phyloP scores from a whole-genome alignment of 2,888 invertebrate genomes.

The Amiota minor region DNA sequence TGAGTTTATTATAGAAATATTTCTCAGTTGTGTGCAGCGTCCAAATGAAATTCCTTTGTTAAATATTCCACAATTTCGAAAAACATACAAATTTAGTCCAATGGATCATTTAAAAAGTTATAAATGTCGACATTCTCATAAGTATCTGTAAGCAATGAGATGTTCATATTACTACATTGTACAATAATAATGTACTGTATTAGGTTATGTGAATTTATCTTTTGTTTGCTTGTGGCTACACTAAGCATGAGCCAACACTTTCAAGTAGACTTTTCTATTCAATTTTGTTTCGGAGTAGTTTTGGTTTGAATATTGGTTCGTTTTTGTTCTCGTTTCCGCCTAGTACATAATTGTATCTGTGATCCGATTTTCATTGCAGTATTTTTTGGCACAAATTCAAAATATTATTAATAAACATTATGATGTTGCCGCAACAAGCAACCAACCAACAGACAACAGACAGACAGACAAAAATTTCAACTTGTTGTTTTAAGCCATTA shows the following conservation, averaged over 20 bases:
- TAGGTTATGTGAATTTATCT: constrained; percentile 1
- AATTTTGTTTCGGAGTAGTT: constrained; percentile 1
- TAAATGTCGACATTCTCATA: too few species aligned
- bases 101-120: too few species aligned
- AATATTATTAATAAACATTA: constrained; percentile 28
- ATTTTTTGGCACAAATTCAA: constrained; percentile 23
- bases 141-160: too few species aligned
- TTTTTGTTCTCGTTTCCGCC: not conserved
- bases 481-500: constrained; percentile 5
- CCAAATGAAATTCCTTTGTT: too few species aligned
- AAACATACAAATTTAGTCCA: too few species aligned
- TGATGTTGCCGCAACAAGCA: constrained; percentile 26
- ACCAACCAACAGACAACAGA: not conserved
- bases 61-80: too few species aligned
- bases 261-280: not conserved
- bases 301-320: constrained; percentile 1
- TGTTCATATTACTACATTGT: too few species aligned
- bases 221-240: not conserved
- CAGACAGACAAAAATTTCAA: too few species aligned
- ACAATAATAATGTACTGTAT: not conserved
- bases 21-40: too few species aligned
- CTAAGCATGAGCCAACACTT: too few species aligned
- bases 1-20: too few species aligned
- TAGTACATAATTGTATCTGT: too few species aligned
- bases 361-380: constrained; percentile 12